Evolutionary conservation across 2,888 invertebrate species (phyloP).

Genomic region (Euzetes globulus): DNA sequence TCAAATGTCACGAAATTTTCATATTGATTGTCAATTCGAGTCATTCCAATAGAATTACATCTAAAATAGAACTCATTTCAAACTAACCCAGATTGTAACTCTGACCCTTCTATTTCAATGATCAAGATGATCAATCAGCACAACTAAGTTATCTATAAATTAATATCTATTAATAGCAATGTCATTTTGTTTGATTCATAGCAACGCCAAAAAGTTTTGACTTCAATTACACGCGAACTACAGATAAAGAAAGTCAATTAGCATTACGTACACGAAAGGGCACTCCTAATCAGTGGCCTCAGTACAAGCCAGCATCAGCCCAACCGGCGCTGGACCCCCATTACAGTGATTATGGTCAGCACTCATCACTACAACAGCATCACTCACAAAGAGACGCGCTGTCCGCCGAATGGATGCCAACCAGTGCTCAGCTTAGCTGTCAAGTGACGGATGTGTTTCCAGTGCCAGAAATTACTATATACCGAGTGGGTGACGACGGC

Average conservation of each 20-base stretch:
- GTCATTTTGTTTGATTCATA: not conserved
- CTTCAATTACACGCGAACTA: conserved; percentile 27
- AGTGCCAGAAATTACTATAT: conserved; percentile 41
- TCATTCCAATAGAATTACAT: too few relatives aligned
- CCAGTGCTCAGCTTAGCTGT: conserved; percentile 39
- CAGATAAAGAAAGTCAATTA: conserved; percentile 9
- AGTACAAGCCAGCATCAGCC: not conserved
- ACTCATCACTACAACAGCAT: not conserved
- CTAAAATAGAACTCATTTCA: too few relatives aligned
- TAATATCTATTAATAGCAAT: not conserved
- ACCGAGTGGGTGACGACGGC: conserved; percentile 33
- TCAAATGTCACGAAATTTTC: too few relatives aligned
- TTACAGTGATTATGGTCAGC: conserved; percentile 8
- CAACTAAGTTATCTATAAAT: not conserved
- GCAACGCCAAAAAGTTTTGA: conserved; percentile 25
- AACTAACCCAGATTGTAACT: too few relatives aligned
- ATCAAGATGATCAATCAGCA: not conserved
- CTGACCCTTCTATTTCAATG: too few relatives aligned
- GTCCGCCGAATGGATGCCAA: conserved; percentile 32
- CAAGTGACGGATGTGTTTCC: conserved; percentile 42
- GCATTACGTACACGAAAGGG: conserved; percentile 24
- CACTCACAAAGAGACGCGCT: not conserved
- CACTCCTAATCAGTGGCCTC: not conserved
- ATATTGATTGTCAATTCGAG: too few relatives aligned
- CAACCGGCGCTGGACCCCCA: conserved; percentile 1